These are phyloP conservation scores for Oopsacas minuta DNA, from an alignment of 37 sponge, comb jelly and placozoan species.

Conservation along the genomic window DNA sequence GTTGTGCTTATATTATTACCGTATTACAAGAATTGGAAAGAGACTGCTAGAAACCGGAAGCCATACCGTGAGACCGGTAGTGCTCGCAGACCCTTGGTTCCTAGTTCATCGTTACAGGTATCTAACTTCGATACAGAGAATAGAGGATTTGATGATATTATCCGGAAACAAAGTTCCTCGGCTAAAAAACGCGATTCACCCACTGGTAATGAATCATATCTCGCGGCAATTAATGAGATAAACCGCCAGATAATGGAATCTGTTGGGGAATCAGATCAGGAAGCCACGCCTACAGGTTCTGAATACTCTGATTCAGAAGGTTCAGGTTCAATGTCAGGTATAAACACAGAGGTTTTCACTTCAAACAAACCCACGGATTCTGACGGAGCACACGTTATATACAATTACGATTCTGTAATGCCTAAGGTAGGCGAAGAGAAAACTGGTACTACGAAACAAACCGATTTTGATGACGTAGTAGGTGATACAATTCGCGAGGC, in stretches of 20 bases:
- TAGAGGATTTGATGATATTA: neutral
- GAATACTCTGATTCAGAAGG: neutral
- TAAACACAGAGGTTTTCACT: neutral
- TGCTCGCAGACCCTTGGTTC: neutral
- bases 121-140: neutral
- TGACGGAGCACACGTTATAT: neutral
- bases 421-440: neutral
- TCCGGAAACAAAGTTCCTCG: neutral
- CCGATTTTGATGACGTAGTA: neutral
- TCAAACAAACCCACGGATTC: neutral
- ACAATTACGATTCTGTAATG: conserved; percentile 4
- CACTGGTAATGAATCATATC: neutral
- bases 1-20: neutral
- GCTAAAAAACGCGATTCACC: neutral
- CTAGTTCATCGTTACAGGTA: neutral
- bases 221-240: conserved; percentile 3
- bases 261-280: neutral
- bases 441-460: neutral
- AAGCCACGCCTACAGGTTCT: neutral
- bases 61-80: neutral
- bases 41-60: neutral
- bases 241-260: conserved; percentile 14
- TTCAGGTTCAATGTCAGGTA: neutral
- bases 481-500: conserved; percentile 20
- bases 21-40: neutral